Percentiles rank a stretch among this genome's conserved stretches.
Evolutionary conservation across 2,888 invertebrate genomes (phyloP).

Genomic region (Ectemnius cavifrons): DNA sequence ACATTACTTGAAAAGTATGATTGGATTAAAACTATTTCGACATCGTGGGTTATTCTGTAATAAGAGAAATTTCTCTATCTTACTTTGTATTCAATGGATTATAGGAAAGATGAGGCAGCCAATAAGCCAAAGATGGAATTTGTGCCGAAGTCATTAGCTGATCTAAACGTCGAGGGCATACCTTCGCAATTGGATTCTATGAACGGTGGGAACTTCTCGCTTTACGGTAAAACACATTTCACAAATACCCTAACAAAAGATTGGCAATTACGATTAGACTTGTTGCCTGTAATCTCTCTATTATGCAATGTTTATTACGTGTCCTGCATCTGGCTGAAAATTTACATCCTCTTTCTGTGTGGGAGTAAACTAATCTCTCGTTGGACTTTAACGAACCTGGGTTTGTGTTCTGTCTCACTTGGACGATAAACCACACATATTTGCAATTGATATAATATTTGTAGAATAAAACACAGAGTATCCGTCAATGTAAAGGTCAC

Average conservation of each 20-base stretch:
- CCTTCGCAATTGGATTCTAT: slow-evolving; percentile 80
- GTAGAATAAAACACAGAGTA: no score
- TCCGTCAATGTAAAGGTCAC: no score
- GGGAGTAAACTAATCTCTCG: slow-evolving; percentile 29
- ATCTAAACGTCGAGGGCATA: slow-evolving; percentile 89
- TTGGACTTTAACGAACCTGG: not conserved
- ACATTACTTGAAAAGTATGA: slow-evolving; percentile 90
- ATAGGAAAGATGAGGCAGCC: slow-evolving; percentile 93
- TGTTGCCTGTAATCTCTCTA: slow-evolving; percentile 54
- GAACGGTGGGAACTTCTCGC: slow-evolving; percentile 83
- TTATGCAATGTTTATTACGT: slow-evolving; percentile 47
- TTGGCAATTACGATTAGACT: slow-evolving; percentile 70
- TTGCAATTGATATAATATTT: no score
- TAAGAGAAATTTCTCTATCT: no score
- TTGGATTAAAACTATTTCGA: slow-evolving; percentile 8
- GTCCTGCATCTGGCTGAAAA: slow-evolving; percentile 31
- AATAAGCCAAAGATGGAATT: slow-evolving; percentile 94
- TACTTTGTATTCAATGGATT: slow-evolving; percentile 43
- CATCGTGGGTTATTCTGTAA: not conserved
- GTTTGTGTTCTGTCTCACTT: no score
- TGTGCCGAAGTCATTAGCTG: slow-evolving; percentile 93
- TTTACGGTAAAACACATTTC: slow-evolving; percentile 80
- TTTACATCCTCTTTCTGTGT: slow-evolving; percentile 26
- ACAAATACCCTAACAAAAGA: slow-evolving; percentile 64
- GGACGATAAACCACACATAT: no score